A percentile compares a stretch with the other conserved stretches of the same genome.
phyloP scores from a whole-genome alignment of 2,888 invertebrate species.

The Augochlorella aurata region DNA sequence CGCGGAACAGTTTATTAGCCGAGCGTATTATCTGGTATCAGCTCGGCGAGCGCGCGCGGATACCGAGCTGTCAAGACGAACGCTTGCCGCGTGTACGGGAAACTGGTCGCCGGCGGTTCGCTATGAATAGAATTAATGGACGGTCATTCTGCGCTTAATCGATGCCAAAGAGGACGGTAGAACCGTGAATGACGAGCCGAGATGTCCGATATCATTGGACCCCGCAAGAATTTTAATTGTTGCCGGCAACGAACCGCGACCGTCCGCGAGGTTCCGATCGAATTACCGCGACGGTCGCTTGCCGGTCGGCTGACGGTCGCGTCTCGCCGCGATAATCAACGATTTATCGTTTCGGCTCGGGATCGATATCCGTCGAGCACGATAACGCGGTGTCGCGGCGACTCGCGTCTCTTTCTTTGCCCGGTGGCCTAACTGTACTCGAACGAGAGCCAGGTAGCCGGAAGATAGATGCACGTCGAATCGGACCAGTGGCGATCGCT shows the following conservation, averaged over 20 bases:
- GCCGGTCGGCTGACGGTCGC: neutral
- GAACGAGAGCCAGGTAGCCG: slow-evolving; percentile 22
- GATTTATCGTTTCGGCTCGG: slow-evolving; percentile 39
- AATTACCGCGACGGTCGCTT: slow-evolving; percentile 25
- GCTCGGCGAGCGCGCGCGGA: slow-evolving; percentile 11
- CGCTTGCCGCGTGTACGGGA: slow-evolving; percentile 33
- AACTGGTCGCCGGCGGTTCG: slow-evolving; percentile 63
- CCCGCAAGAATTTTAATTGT: slow-evolving; percentile 60
- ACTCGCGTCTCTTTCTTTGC: neutral
- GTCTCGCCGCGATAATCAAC: slow-evolving; percentile 31
- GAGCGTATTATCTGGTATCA: slow-evolving; percentile 52
- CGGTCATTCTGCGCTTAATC: slow-evolving; percentile 60
- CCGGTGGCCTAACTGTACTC: slow-evolving; percentile 42
- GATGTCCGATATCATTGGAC: slow-evolving; percentile 53
- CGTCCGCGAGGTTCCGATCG: slow-evolving; percentile 22
- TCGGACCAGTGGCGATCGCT: slow-evolving; percentile 21
- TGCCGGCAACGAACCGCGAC: slow-evolving; percentile 25
- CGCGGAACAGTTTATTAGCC: slow-evolving; percentile 53
- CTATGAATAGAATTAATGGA: slow-evolving; percentile 72
- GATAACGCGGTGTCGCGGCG: slow-evolving; percentile 12
- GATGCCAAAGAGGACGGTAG: slow-evolving; percentile 51
- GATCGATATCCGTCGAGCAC: slow-evolving; percentile 9
- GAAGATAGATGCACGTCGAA: slow-evolving; percentile 26
- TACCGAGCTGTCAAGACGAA: slow-evolving; percentile 27
- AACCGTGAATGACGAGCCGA: slow-evolving; percentile 58